Percentiles rank a stretch among this genome's conserved stretches.
These are phyloP conservation scores for Agriopis aurantiaria DNA, from an alignment of 2,888 invertebrate genomes.

Conservation along the genomic window DNA sequence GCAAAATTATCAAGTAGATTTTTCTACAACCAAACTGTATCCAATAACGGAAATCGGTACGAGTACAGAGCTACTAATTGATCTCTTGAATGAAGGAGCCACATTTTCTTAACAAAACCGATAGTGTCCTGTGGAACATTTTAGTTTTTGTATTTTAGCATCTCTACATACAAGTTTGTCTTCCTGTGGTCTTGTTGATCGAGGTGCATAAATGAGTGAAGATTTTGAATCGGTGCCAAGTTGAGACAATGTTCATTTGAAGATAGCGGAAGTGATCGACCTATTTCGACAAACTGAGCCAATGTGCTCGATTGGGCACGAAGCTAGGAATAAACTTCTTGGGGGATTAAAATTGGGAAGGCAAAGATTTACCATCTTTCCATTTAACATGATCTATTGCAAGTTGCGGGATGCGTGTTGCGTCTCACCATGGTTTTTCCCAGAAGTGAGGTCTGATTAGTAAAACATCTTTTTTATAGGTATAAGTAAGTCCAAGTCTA, in stretches of 20 bases:
- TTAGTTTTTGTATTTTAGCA: neutral
- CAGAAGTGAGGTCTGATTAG: too few relatives aligned
- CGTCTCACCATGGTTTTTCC: too few relatives aligned
- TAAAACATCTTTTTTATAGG: too few relatives aligned
- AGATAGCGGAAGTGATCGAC: slow-evolving; percentile 53
- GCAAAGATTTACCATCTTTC: neutral
- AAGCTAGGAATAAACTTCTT: neutral
- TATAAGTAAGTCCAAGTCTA: too few relatives aligned
- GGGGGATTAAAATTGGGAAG: neutral
- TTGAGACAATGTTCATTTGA: slow-evolving; percentile 51
- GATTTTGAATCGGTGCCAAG: slow-evolving; percentile 55
- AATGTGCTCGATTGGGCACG: slow-evolving; percentile 37
- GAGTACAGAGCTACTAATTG: neutral
- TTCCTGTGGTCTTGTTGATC: slow-evolving; percentile 1
- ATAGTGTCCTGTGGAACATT: neutral
- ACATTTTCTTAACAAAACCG: neutral
- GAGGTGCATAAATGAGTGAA: slow-evolving; percentile 36
- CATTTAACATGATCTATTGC: too few relatives aligned
- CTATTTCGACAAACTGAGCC: slow-evolving; percentile 48
- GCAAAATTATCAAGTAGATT: neutral
- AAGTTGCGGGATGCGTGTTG: too few relatives aligned
- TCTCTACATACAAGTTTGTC: neutral
- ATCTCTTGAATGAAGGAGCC: neutral
- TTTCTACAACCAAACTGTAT: slow-evolving; percentile 1
- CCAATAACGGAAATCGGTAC: slow-evolving; percentile 7